A percentile compares a stretch with the other conserved stretches of the same genome.
Conservation (phyloP, 2,797 vertebrate species). For the Amazona finschi region DNA sequence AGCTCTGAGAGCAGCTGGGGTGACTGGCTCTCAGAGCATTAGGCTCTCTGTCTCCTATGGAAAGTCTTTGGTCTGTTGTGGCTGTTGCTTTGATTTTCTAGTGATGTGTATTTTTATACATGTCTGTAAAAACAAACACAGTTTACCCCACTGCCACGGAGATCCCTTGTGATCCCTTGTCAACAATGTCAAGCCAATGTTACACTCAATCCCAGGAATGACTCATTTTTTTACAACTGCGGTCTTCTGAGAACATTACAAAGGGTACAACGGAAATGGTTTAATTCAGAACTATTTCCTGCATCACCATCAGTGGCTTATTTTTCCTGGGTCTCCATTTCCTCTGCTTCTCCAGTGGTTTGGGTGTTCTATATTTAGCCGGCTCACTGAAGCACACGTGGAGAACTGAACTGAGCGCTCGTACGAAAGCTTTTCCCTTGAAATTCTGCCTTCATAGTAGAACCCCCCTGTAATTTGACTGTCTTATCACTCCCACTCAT, state of each 20-base stretch:
- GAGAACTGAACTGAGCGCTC: slow-evolving; percentile 23
- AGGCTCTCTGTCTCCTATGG: slow-evolving; percentile 9
- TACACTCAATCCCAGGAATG: neutral
- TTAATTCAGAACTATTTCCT: slow-evolving; percentile 54
- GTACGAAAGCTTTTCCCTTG: slow-evolving; percentile 8
- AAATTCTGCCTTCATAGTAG: slow-evolving; percentile 40
- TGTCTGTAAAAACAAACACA: slow-evolving; percentile 41
- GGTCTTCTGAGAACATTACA: slow-evolving; percentile 46
- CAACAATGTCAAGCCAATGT: neutral
- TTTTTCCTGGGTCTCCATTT: slow-evolving; percentile 52
- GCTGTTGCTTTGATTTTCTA: slow-evolving; percentile 56
- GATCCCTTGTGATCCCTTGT: neutral
- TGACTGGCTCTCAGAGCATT: slow-evolving; percentile 13
- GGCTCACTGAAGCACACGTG: slow-evolving; percentile 1
- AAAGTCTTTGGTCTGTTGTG: slow-evolving; percentile 29
- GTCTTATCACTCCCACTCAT: slow-evolving; percentile 63
- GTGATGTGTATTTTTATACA: slow-evolving; percentile 45
- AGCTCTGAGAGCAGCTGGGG: slow-evolving; percentile 32
- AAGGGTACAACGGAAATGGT: slow-evolving; percentile 43
- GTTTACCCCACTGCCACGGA: slow-evolving; percentile 6
- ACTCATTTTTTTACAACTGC: slow-evolving; percentile 53
- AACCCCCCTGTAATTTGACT: slow-evolving; percentile 58
- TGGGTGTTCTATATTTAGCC: slow-evolving; percentile 66
- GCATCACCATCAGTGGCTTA: neutral
- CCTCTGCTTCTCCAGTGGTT: slow-evolving; percentile 27